phyloP scores from a whole-genome alignment of 2,888 invertebrate species.

The Rotaria socialis region DNA sequence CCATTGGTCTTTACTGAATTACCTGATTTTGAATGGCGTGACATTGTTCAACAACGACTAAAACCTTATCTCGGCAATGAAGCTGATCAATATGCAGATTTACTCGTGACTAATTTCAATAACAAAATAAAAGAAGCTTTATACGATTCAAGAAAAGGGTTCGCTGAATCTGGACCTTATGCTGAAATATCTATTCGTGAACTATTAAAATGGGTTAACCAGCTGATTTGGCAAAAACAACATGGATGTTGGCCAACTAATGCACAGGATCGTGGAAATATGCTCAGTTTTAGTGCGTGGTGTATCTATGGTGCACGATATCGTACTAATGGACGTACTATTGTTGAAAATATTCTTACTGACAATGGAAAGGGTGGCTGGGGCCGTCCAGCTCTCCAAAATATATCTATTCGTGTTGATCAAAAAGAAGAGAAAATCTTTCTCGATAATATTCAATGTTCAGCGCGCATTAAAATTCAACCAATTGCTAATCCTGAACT shows the following conservation, averaged over 20 bases:
- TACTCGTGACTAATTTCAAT: neutral
- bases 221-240: neutral
- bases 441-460: neutral
- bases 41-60: neutral
- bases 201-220: neutral
- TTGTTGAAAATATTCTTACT: neutral
- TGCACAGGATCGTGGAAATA: too few species aligned
- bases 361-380: neutral
- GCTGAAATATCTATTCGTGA: neutral
- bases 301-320: neutral
- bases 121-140: neutral
- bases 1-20: neutral
- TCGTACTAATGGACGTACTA: neutral
- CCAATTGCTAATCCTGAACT: neutral
- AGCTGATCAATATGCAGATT: neutral
- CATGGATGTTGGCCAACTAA: neutral
- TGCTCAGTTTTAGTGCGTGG: slow-evolving; percentile 13
- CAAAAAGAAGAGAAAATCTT: neutral
- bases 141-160: neutral
- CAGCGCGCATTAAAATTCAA: neutral
- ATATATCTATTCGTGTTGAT: neutral
- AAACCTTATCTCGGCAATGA: neutral
- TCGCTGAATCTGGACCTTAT: neutral
- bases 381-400: neutral
- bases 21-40: neutral